Evolutionary conservation across 2,797 vertebrate genomes (phyloP).

Genomic region (Vultur gryphus): DNA sequence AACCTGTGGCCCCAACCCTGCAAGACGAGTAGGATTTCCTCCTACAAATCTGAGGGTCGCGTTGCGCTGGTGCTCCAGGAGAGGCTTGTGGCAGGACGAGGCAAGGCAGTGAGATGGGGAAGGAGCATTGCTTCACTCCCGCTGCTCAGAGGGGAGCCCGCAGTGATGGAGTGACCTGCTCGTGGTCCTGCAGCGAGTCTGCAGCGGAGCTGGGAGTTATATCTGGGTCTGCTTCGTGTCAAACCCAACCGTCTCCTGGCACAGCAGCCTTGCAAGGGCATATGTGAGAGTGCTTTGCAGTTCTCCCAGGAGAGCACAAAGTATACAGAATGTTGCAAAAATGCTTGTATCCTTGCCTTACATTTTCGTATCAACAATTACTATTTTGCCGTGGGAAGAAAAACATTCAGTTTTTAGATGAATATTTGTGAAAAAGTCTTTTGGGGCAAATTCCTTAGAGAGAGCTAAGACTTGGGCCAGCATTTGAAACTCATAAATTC

Average conservation of each 20-base stretch:
- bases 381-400: neutral
- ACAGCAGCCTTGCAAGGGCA: neutral
- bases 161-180: neutral
- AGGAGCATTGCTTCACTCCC: neutral
- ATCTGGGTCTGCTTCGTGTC: neutral
- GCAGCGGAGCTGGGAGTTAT: neutral
- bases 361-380: neutral
- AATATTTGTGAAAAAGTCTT: neutral
- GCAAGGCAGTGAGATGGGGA: neutral
- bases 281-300: neutral
- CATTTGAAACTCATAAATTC: neutral
- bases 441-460: neutral
- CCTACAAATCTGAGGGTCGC: fast-evolving
- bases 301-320: neutral
- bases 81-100: neutral
- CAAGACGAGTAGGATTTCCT: neutral
- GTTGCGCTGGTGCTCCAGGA: neutral
- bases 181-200: neutral
- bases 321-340: neutral
- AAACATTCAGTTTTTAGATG: neutral
- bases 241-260: neutral
- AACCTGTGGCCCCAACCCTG: neutral
- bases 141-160: neutral
- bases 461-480: neutral
- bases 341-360: neutral